Conservation (phyloP, 2,113 vertebrate genomes). For the Prinia subflava region DNA sequence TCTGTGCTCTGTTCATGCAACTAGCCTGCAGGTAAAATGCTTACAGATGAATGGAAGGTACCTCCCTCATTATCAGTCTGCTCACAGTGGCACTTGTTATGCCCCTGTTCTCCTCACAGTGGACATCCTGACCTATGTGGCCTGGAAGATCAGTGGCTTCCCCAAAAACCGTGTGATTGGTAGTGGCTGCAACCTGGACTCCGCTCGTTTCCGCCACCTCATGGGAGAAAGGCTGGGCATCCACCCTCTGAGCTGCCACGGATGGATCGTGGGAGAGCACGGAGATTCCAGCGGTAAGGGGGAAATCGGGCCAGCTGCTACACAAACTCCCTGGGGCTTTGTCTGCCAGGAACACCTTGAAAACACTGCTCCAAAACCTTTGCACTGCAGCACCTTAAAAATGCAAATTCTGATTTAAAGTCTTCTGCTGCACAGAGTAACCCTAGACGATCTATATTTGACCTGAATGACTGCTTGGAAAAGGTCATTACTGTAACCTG, state of each 20-base stretch:
- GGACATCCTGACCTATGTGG: slow-evolving; percentile 96
- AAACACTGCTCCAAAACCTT: not conserved
- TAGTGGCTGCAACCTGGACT: slow-evolving; percentile 96
- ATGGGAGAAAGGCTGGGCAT: slow-evolving; percentile 91
- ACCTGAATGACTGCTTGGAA: slow-evolving; percentile 10
- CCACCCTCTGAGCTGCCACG: slow-evolving; percentile 92
- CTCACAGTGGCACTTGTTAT: not conserved
- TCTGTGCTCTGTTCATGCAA: not conserved
- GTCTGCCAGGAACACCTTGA: not conserved
- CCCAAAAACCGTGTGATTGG: slow-evolving; percentile 93
- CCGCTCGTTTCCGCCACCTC: slow-evolving; percentile 92
- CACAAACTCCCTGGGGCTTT: not conserved
- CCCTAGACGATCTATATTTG: slow-evolving; percentile 63
- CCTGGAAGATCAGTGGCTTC: slow-evolving; percentile 98
- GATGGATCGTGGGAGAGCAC: slow-evolving; percentile 92
- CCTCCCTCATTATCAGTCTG: not conserved
- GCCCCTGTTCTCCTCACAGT: slow-evolving; percentile 71
- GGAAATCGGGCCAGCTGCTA: not conserved
- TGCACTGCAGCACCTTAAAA: not conserved
- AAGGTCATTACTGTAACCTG: slow-evolving; percentile 60
- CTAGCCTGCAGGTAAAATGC: not conserved
- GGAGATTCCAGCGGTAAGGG: slow-evolving; percentile 96
- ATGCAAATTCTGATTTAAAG: not conserved
- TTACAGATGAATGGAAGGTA: not conserved
- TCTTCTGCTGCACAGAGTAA: slow-evolving; percentile 12